Evolutionary conservation across 2,113 vertebrate species (phyloP), one percentile per base, ranked within the genome.

Genomic region (Jaculus jaculus): DNA sequence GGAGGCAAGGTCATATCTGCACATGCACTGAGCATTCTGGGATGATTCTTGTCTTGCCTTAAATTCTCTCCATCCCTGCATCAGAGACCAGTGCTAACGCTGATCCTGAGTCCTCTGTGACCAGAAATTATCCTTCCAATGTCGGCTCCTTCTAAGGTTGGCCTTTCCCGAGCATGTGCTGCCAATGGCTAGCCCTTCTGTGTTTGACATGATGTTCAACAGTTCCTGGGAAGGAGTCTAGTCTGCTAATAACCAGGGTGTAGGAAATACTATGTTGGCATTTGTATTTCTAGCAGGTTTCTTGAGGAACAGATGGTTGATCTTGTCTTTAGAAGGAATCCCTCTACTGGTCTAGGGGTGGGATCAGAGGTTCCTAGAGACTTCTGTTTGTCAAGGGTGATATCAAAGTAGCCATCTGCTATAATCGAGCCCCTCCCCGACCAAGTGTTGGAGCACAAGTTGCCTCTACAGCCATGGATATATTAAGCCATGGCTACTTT

Each of bases 11-110:
- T 16, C 42, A 54, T 39, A 71, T 54, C 39, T 37, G 24, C 18
- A 60, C 63, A 0, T 0, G 2, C 5, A 2, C 61, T 16, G 18
- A 30, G 37, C 1, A 8, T 5, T 2, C 81, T 5, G 63, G 80
- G 61, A 82, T 42, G 9, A 65, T 47, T 37, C 13, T 91, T 90
- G 58, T 24, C 34, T 68, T 26, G 66, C 30, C 65, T 47, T 79
- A 77, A 7, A 0, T 58, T 58, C 18, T 28, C 60, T 47, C 20
- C 65, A 30, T 3, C n/a, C 0, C 24, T 39, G 89, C 63, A 65
- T 69, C 34, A 32, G 60, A 13, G 72, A 68, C 85, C 20, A 17
- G 21, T 65, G 10, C 72, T 63, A 30, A 24, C 68, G 80, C 66
- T 79, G 4, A 16, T 80, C 34, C 83, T 10, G n/a, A 39, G 75